phyloP scores from a whole-genome alignment of 2,113 vertebrate genomes.

The Telmatochromis brichardi region DNA sequence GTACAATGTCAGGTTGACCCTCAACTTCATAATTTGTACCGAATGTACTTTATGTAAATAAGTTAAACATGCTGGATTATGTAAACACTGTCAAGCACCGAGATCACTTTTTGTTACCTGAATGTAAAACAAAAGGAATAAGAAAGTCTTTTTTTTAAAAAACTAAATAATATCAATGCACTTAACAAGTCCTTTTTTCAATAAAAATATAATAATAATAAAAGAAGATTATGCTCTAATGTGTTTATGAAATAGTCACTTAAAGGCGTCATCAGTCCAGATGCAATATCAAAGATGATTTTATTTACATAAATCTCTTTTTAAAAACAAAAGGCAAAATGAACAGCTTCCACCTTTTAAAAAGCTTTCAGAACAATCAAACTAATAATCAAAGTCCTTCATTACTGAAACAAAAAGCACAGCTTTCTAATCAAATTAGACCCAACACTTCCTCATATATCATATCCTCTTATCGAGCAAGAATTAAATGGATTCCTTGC shows the following conservation, averaged over 20 bases:
- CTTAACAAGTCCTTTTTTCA: not conserved
- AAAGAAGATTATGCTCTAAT: not conserved
- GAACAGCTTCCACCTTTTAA: constrained; percentile 39
- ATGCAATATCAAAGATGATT: constrained; percentile 49
- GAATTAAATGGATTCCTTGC: not conserved
- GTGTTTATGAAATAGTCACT: not conserved
- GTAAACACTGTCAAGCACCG: too few relatives aligned
- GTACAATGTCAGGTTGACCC: rapidly evolving
- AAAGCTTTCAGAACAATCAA: constrained; percentile 32
- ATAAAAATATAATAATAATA: not conserved
- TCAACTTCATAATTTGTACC: not conserved
- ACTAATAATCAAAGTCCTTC: constrained; percentile 40
- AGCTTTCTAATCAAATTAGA: constrained; percentile 22
- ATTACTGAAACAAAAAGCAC: constrained; percentile 29
- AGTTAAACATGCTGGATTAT: rapidly evolving
- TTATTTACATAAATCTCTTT: constrained; percentile 66
- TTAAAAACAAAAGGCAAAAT: constrained; percentile 59
- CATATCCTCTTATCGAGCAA: not conserved
- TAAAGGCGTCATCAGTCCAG: not conserved
- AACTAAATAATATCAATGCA: not conserved
- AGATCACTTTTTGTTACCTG: not conserved
- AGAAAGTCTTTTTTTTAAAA: not conserved
- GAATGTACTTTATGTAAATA: not conserved
- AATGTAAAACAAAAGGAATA: not conserved
- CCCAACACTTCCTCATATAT: not conserved